Percentiles rank a stretch among this genome's conserved stretches.
phyloP scores from a whole-genome alignment of 92 coral and sea anemone genomes.

The Blastomussa wellsi region DNA sequence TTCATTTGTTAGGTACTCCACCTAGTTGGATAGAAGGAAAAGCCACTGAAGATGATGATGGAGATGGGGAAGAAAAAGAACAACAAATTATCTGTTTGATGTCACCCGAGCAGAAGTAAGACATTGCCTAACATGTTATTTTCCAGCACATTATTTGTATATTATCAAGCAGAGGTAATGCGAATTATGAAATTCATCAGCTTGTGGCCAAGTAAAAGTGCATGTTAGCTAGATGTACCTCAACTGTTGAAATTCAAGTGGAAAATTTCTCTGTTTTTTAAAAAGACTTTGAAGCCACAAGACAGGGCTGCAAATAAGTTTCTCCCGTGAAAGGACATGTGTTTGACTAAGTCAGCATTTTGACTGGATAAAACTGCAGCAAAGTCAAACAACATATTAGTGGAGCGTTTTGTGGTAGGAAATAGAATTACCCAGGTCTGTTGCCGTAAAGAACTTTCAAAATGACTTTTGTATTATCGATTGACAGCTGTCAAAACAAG shows the following conservation, averaged over 20 bases:
- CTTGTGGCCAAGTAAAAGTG: not conserved
- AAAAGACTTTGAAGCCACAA: too few species aligned
- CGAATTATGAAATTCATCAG: not conserved
- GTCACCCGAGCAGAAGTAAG: conserved; percentile 93
- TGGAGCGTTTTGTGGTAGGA: too few species aligned
- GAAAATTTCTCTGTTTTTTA: not conserved
- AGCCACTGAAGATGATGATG: conserved; percentile 28
- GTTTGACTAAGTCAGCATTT: too few species aligned
- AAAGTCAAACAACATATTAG: too few species aligned
- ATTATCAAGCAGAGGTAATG: not conserved
- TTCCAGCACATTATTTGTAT: not conserved
- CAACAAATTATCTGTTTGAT: conserved; percentile 85
- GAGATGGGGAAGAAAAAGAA: conserved; percentile 48
- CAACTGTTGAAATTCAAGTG: not conserved
- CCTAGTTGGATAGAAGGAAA: conserved; percentile 63
- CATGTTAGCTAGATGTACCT: not conserved
- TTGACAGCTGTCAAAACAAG: too few species aligned
- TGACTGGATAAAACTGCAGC: too few species aligned
- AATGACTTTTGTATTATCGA: too few species aligned
- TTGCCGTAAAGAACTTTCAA: too few species aligned
- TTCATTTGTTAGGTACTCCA: conserved; percentile 49
- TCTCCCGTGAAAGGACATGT: too few species aligned
- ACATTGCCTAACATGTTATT: not conserved
- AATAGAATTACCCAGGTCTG: too few species aligned
- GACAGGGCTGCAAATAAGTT: too few species aligned